These are phyloP conservation scores for Trichechus manatus DNA, from an alignment of 2,113 vertebrate species.

Conservation along the genomic window DNA sequence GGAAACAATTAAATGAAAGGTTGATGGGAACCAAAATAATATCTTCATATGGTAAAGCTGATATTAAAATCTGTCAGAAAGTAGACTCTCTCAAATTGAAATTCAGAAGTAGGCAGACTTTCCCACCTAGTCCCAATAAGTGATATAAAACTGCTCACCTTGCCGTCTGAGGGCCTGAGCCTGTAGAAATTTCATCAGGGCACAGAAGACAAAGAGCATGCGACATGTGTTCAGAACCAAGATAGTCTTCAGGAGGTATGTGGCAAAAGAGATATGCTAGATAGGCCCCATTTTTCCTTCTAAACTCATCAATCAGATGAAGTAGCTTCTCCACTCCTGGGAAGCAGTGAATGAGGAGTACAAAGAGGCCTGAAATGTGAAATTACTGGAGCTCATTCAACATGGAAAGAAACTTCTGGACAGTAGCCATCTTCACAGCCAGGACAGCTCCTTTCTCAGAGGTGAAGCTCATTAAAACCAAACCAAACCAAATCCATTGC, in stretches of 20 bases:
- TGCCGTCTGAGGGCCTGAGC: fast-evolving
- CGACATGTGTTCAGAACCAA: neutral
- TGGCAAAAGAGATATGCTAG: neutral
- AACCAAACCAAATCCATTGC: too few species aligned
- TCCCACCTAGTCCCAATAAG: neutral
- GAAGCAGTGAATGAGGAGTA: neutral
- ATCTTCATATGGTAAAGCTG: neutral
- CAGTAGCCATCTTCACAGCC: neutral
- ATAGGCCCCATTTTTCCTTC: neutral
- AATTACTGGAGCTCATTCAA: neutral
- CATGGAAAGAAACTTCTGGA: neutral
- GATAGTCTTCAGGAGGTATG: neutral
- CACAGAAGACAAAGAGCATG: neutral
- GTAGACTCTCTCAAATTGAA: neutral
- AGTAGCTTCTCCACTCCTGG: neutral
- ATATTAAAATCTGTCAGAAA: neutral
- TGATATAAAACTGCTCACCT: neutral
- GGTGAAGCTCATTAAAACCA: neutral
- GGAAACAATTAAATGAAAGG: neutral
- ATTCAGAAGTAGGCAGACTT: neutral
- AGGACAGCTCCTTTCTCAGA: neutral
- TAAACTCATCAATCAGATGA: conserved; percentile 5
- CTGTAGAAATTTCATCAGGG: neutral
- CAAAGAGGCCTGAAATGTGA: neutral
- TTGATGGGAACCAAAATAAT: neutral